Percentiles rank a stretch among this genome's conserved stretches.
phyloP scores from a whole-genome alignment of 2,797 vertebrate species.

The Coluber constrictor region DNA sequence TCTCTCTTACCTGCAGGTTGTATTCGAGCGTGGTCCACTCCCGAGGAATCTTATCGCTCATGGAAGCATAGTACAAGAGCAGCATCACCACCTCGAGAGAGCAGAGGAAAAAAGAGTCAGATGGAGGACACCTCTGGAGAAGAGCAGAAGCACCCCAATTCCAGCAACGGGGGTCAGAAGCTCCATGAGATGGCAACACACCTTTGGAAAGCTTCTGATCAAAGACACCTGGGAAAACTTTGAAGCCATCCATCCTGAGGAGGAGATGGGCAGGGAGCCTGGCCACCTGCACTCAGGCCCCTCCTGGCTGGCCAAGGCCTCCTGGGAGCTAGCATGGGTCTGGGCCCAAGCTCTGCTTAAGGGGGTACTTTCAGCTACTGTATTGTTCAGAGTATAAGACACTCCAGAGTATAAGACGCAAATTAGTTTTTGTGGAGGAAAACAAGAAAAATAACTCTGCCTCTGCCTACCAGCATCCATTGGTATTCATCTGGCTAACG shows the following conservation, averaged over 20 bases:
- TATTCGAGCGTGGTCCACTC: slow-evolving; percentile 76
- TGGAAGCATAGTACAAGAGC: slow-evolving; percentile 81
- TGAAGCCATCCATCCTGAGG: neutral
- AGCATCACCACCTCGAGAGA: slow-evolving; percentile 80
- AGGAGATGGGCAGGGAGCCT: neutral
- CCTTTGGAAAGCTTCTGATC: neutral
- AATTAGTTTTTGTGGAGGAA: too few relatives aligned
- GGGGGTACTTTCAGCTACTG: fast-evolving
- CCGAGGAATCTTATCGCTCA: slow-evolving; percentile 73
- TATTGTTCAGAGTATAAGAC: too few relatives aligned
- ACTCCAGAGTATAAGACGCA: too few relatives aligned
- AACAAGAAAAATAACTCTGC: too few relatives aligned
- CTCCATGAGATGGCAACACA: neutral
- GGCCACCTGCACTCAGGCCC: neutral
- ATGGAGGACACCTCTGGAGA: fast-evolving
- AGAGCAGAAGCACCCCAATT: fast-evolving
- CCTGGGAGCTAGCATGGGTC: neutral
- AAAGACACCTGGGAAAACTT: neutral
- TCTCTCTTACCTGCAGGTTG: slow-evolving; percentile 77
- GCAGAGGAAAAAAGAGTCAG: neutral
- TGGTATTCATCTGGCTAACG: too few relatives aligned
- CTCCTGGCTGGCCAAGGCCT: neutral
- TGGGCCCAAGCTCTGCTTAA: neutral
- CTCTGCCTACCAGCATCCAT: too few relatives aligned
- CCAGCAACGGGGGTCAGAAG: too few relatives aligned